A percentile compares a stretch with the other conserved stretches of the same genome.
These are phyloP conservation scores for Eublepharis macularius DNA, from an alignment of 2,113 vertebrate genomes.

Conservation along the genomic window DNA sequence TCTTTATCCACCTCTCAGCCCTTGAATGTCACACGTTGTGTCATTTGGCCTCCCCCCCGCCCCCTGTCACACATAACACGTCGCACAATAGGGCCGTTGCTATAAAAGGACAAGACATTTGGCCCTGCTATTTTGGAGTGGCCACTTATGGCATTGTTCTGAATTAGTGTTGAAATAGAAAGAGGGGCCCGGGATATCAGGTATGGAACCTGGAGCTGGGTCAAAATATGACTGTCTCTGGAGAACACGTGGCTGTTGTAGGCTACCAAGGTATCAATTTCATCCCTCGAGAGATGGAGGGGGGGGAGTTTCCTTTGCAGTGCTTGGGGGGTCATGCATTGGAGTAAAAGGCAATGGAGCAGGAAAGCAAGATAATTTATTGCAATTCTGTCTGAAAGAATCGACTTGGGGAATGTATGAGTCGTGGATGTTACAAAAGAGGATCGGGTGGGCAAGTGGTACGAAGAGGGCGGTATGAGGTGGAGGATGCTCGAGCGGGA, in stretches of 20 bases:
- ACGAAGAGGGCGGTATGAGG: too few species aligned
- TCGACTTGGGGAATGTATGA: background rate
- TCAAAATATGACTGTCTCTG: conserved; percentile 15
- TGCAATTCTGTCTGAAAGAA: too few species aligned
- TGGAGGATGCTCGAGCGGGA: background rate
- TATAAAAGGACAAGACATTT: conserved; percentile 87
- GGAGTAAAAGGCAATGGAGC: background rate
- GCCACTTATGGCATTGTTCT: conserved; percentile 62
- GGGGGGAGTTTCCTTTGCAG: background rate
- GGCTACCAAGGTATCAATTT: rapidly evolving
- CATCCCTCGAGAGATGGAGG: rapidly evolving
- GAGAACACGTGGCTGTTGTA: rapidly evolving
- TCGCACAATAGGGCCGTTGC: conserved; percentile 78
- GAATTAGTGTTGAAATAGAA: conserved; percentile 47
- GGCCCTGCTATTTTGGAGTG: conserved; percentile 88
- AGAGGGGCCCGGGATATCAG: conserved; percentile 1
- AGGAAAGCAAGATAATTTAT: too few species aligned
- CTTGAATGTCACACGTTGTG: conserved; percentile 67
- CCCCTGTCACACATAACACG: conserved; percentile 39
- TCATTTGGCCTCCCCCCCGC: conserved; percentile 58
- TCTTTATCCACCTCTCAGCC: conserved; percentile 78
- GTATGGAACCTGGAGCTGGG: background rate
- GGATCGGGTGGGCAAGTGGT: too few species aligned
- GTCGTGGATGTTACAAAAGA: too few species aligned
- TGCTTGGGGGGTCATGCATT: too few species aligned